Percentiles rank a stretch among this genome's conserved stretches.
Conservation (phyloP, 2,113 vertebrate species). For the Megaleporinus macrocephalus region DNA sequence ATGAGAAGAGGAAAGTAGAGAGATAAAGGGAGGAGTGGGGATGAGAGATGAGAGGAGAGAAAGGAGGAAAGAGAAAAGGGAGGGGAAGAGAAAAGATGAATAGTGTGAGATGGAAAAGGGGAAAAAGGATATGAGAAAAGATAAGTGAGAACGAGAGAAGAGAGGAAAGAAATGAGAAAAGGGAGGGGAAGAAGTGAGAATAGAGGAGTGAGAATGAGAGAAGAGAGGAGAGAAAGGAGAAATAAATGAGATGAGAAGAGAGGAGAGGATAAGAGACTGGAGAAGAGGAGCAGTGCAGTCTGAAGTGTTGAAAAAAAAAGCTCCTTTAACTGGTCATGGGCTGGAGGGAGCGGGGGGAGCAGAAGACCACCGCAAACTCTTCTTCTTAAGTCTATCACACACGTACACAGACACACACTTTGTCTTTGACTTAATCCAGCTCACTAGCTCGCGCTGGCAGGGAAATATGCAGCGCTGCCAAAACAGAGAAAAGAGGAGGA, state of each 20-base stretch:
- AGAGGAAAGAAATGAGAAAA: too few species aligned
- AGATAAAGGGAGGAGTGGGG: too few species aligned
- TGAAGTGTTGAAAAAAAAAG: background rate
- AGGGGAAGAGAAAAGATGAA: too few species aligned
- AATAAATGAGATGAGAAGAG: background rate
- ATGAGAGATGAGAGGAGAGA: too few species aligned
- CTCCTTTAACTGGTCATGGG: background rate
- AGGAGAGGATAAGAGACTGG: background rate
- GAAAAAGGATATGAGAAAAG: too few species aligned
- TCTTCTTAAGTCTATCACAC: constrained; percentile 8
- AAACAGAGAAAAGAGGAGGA: constrained; percentile 49
- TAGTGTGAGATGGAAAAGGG: too few species aligned
- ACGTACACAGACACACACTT: constrained; percentile 37
- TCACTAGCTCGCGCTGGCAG: constrained; percentile 54
- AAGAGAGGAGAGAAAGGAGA: background rate
- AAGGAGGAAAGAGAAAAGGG: too few species aligned
- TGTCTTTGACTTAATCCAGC: constrained; percentile 50
- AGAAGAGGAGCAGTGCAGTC: background rate
- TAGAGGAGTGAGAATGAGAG: too few species aligned
- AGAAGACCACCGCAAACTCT: constrained; percentile 18
- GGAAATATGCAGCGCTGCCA: constrained; percentile 42
- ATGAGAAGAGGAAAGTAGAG: too few species aligned
- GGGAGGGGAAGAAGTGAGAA: background rate
- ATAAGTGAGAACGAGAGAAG: too few species aligned
- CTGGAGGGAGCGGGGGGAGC: background rate